phyloP scores from a whole-genome alignment of 2,888 invertebrate species.

The Notodonta dromedarius region DNA sequence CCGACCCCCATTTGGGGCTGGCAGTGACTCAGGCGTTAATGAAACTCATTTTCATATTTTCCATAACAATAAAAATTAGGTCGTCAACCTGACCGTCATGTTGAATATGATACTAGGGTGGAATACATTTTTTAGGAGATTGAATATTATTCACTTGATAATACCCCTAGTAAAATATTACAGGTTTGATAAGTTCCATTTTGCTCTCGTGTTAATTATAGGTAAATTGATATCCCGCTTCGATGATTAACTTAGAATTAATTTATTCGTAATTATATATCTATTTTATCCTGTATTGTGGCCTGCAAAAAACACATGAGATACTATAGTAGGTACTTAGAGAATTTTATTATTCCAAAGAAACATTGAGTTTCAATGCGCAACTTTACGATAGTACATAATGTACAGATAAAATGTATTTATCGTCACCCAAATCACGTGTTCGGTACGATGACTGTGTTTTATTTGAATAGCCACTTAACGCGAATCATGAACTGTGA shows the following conservation, averaged over 20 bases:
- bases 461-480: constrained; percentile 59
- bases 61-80: constrained; percentile 54
- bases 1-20: constrained; percentile 4
- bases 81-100: constrained; percentile 46
- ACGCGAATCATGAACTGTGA: constrained; percentile 54
- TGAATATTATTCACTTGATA: no score
- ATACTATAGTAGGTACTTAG: background rate
- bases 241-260: no score
- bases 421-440: constrained; percentile 39
- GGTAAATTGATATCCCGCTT: no score
- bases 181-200: no score
- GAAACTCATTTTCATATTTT: constrained; percentile 66
- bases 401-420: constrained; percentile 35
- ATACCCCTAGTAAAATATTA: no score
- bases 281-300: no score
- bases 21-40: constrained; percentile 57
- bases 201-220: no score
- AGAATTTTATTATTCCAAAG: background rate
- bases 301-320: no score
- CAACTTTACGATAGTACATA: constrained; percentile 8
- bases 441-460: constrained; percentile 44
- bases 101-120: background rate
- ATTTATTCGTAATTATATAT: no score
- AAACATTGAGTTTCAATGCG: background rate
- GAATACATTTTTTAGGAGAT: background rate